Evolutionary conservation across 37 sponge, comb jelly and placozoan species (phyloP).

Genomic region (Hexactinellida sp.): DNA sequence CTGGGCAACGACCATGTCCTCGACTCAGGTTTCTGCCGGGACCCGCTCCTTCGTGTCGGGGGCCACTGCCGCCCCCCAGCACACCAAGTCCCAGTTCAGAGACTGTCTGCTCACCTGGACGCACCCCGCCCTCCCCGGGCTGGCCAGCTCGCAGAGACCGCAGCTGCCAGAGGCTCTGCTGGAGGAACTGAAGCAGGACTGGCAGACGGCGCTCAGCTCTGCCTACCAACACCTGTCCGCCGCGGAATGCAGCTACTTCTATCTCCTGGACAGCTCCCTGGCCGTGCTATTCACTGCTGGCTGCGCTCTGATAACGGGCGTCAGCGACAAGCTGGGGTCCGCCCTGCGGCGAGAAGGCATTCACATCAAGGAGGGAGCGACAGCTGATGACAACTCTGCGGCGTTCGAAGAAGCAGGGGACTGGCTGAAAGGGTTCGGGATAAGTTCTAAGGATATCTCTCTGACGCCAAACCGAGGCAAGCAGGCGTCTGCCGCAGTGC

Average conservation of each 20-base stretch:
- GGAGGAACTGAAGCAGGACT: not conserved
- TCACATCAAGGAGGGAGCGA: not conserved
- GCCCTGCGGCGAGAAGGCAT: not conserved
- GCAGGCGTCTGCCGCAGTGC: not conserved
- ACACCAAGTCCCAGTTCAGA: not conserved
- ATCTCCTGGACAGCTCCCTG: not conserved
- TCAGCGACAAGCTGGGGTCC: not conserved
- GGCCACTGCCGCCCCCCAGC: not conserved
- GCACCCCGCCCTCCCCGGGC: not conserved
- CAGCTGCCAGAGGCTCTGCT: not conserved
- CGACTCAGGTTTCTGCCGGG: not conserved
- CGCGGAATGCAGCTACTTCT: not conserved
- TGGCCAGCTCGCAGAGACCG: not conserved
- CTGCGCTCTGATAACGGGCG: not conserved
- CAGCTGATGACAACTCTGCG: not conserved
- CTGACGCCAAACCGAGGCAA: not conserved
- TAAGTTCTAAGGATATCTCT: not conserved
- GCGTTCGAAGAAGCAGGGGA: not conserved
- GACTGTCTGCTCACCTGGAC: not conserved
- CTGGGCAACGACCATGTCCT: not conserved
- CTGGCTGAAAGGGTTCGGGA: not conserved
- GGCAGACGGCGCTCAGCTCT: constrained; percentile 5
- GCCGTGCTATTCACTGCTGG: not conserved
- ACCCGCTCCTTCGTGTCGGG: not conserved
- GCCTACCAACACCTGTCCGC: not conserved